Evolutionary conservation across 2,113 vertebrate genomes (phyloP), one percentile per base, ranked within the genome.

Genomic region (Solea senegalensis): DNA sequence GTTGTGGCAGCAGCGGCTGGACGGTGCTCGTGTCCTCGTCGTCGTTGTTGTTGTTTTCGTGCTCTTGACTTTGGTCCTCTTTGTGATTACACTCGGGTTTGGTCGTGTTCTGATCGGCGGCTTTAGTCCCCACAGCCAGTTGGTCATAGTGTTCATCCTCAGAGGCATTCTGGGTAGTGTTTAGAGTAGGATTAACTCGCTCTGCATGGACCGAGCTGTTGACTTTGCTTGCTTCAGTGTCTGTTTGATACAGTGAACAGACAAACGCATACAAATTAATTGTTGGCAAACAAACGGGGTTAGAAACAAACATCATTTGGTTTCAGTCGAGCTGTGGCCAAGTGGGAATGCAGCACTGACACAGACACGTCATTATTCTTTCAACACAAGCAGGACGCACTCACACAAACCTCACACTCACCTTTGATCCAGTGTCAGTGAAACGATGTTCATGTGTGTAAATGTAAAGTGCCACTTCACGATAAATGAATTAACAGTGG

Each of bases 61-160:
- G 63, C 27, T 77, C 74, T 40, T 63, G 65, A 66, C 59, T 74
- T 76, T 77, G 80, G 82, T 86, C 81, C 62, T 10, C 41, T 70
- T 88, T 89, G 87, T 86, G 87, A 78, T 78, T 70, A 75, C 69
- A 64, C 55, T 84, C 62, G 49, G 45, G 46, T 50, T 68, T 10
- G 1, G 5, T 51, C 60, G 63, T 54, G 62, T 93, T 80, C 77
- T 81, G 44, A 55, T 82, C 78, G 1, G 52, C 52, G 0, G 48
- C 60, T 26, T 72, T 56, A 0, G 28, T 59, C 28, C 90, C 88
- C 62, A 62, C 81, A 63, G 68, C 71, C 50, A 82, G 65, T 28
- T 60, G 63, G 11, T 90, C 62, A 1, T 70, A 68, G 55, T 66
- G 27, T 62, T 88, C 68, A 0, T 11, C 69, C 9, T 86, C 87